These are phyloP conservation scores for Xenopus tropicalis DNA, from an alignment of 2,113 vertebrate species.

Conservation along the genomic window DNA sequence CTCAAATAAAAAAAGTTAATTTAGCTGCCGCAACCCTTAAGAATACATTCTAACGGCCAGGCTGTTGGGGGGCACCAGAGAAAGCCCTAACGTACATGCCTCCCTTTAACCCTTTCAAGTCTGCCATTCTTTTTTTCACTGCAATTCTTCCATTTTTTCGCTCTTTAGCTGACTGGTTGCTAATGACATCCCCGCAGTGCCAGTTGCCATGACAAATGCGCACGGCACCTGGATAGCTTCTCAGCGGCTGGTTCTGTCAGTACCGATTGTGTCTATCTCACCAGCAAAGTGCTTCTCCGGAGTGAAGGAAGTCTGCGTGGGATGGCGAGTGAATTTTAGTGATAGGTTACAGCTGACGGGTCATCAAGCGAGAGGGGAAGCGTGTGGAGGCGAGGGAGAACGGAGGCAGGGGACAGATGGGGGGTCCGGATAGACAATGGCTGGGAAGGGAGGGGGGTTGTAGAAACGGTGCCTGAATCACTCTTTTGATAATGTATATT, in stretches of 20 bases:
- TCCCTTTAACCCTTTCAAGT: too few species aligned
- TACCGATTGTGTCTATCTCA: conserved; percentile 31
- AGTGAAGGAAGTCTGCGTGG: conserved; percentile 42
- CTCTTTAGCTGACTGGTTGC: conserved; percentile 18
- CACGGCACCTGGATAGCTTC: conserved; percentile 38
- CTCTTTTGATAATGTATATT: not conserved
- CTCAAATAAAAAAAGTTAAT: too few species aligned
- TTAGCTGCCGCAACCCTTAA: too few species aligned
- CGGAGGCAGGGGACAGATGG: conserved; percentile 34
- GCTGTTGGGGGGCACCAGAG: too few species aligned
- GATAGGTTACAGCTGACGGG: conserved; percentile 34
- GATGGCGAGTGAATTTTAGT: conserved; percentile 29
- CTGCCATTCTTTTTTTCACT: too few species aligned
- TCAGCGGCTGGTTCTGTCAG: conserved; percentile 37
- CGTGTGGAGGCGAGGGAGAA: not conserved
- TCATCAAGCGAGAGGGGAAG: conserved; percentile 40
- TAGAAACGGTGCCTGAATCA: not conserved
- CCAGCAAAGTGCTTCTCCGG: conserved; percentile 35
- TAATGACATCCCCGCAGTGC: conserved; percentile 34
- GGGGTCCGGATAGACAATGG: conserved; percentile 20
- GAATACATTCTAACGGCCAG: too few species aligned
- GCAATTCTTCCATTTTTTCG: too few species aligned
- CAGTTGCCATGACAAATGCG: conserved; percentile 38
- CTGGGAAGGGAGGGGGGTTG: not conserved
- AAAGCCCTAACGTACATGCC: too few species aligned